Conservation (phyloP, 2,797 vertebrate species). For the Phoxinus dragarum region DNA sequence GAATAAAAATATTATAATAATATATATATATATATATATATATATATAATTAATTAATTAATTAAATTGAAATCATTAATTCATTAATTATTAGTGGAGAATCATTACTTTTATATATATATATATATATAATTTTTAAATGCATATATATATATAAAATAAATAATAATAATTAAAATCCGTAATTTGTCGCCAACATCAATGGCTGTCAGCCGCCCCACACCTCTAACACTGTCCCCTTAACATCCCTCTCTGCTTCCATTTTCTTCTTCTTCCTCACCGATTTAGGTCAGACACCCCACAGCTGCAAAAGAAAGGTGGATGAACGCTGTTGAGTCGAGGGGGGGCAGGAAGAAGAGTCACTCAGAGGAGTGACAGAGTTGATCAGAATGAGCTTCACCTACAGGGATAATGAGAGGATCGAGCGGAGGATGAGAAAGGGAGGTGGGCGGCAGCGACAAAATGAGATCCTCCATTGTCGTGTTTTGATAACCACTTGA, state of each 20-base stretch:
- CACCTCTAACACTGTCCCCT: conserved; percentile 12
- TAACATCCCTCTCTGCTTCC: conserved; percentile 30
- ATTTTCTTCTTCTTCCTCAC: conserved; percentile 60
- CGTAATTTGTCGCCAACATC: conserved; percentile 57
- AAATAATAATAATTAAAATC: no score
- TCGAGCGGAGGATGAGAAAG: conserved; percentile 35
- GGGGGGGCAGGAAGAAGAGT: conserved; percentile 54
- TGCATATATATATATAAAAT: no score
- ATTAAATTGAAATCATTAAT: no score
- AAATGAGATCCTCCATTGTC: conserved; percentile 25
- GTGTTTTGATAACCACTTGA: conserved; percentile 52
- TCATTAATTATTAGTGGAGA: no score
- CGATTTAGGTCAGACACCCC: conserved; percentile 77
- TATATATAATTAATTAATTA: no score
- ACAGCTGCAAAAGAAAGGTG: conserved; percentile 58
- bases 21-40: no score
- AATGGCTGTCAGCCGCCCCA: conserved; percentile 55
- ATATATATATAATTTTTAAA: no score
- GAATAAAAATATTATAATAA: no score
- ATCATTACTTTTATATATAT: no score
- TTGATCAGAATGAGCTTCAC: conserved; percentile 70
- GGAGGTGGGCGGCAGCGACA: conserved; percentile 41
- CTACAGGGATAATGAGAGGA: conserved; percentile 63
- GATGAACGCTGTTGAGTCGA: conserved; percentile 18
- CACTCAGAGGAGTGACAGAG: conserved; percentile 72